phyloP scores from a whole-genome alignment of 2,113 vertebrate genomes.

The Bos taurus region ARS-UCD2.0 NC_037329.1:99134001-99134500 shows the following conservation, averaged over 20 bases:
- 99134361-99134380: slow-evolving; percentile 5
- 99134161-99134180: not conserved
- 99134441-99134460: not conserved
- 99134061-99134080: not conserved
- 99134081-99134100: not conserved
- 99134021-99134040: not conserved
- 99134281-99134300: not conserved
- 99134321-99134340: not conserved
- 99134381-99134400: not conserved
- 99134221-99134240: not conserved
- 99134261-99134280: not conserved
- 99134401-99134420: slow-evolving; percentile 7
- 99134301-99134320: slow-evolving; percentile 38
- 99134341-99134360: slow-evolving; percentile 13
- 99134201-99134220: slow-evolving; percentile 3
- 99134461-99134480: slow-evolving; percentile 37
- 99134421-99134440: slow-evolving; percentile 60
- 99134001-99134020: not conserved
- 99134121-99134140: not conserved
- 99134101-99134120: not conserved
- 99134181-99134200: not conserved
- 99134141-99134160: not conserved
- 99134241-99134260: not conserved
- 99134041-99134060: not conserved
- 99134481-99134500: slow-evolving; percentile 35